Evolutionary conservation across 2,888 invertebrate genomes (phyloP).

Genomic region (Saturnia pavonia): DNA sequence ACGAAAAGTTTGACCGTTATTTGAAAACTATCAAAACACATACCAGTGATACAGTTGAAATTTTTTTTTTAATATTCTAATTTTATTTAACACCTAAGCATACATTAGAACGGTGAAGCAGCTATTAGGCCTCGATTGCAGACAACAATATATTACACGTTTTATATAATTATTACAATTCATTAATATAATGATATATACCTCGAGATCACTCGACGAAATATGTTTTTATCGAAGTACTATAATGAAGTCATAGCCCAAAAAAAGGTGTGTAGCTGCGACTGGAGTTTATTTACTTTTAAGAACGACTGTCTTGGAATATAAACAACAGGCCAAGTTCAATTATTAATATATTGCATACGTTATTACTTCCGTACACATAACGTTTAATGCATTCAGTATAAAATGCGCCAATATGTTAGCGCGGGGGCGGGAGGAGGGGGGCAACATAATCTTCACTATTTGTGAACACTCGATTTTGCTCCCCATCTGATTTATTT

Average conservation of each 20-base stretch:
- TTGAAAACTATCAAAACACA: not conserved
- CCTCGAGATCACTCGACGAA: conserved; percentile 27
- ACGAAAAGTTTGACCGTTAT: not conserved
- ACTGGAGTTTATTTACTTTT: no score
- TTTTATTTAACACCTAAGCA: conserved; percentile 37
- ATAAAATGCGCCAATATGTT: no score
- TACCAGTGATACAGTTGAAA: not conserved
- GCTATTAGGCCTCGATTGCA: conserved; percentile 58
- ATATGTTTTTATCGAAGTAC: conserved; percentile 10
- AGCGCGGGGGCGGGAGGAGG: no score
- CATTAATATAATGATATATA: conserved; percentile 32
- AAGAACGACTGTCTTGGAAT: no score
- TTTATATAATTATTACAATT: conserved; percentile 33
- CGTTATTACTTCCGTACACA: no score
- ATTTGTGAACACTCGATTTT: no score
- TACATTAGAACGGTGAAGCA: conserved; percentile 42
- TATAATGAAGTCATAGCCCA: not conserved
- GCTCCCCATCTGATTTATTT: no score
- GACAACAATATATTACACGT: conserved; percentile 57
- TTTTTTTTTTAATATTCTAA: conserved; percentile 8
- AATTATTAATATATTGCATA: no score
- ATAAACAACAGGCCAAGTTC: no score
- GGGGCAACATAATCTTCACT: no score
- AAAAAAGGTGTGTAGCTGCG: not conserved
- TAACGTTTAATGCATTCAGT: no score